These are phyloP conservation scores for Ephestia elutella DNA, from an alignment of 1,140 invertebrate genomes.

Conservation along the genomic window DNA sequence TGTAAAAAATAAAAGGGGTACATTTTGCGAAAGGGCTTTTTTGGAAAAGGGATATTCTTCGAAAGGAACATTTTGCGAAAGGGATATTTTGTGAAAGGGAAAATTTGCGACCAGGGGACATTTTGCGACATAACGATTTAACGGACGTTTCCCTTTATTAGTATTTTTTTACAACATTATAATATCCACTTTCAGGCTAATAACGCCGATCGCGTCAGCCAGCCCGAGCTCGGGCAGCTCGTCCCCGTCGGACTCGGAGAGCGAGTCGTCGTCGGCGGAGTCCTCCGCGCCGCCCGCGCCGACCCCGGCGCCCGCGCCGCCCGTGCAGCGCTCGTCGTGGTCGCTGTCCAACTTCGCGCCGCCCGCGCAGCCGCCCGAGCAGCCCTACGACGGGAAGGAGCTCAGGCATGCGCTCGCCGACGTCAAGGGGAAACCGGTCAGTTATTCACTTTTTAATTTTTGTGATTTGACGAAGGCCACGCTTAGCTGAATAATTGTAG, in stretches of 20 bases:
- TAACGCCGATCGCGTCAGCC: slow-evolving; percentile 54
- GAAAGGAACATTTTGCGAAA: no score
- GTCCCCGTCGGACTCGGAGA: slow-evolving; percentile 58
- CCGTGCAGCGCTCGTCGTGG: slow-evolving; percentile 55
- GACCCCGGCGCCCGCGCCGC: slow-evolving; percentile 32
- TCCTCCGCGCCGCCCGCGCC: slow-evolving; percentile 41
- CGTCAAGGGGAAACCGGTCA: slow-evolving; percentile 63
- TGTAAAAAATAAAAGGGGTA: no score
- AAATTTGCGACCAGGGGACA: no score
- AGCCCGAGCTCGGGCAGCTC: slow-evolving; percentile 65
- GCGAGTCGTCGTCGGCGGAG: slow-evolving; percentile 63
- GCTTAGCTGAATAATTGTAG: no score
- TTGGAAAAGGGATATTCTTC: no score
- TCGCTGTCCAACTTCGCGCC: slow-evolving; percentile 64
- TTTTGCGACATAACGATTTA: no score
- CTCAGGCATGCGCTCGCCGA: slow-evolving; percentile 67
- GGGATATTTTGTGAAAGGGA: no score
- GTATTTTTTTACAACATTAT: no score
- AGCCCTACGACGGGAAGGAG: slow-evolving; percentile 63
- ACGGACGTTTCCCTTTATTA: no score
- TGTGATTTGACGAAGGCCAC: no score
- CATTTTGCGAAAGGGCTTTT: no score
- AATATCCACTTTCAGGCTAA: not conserved
- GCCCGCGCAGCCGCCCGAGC: slow-evolving; percentile 51
- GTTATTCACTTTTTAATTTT: slow-evolving; percentile 9